These are phyloP conservation scores for Myripristis murdjan DNA, from an alignment of 2,797 vertebrate genomes.

Conservation along the genomic window DNA sequence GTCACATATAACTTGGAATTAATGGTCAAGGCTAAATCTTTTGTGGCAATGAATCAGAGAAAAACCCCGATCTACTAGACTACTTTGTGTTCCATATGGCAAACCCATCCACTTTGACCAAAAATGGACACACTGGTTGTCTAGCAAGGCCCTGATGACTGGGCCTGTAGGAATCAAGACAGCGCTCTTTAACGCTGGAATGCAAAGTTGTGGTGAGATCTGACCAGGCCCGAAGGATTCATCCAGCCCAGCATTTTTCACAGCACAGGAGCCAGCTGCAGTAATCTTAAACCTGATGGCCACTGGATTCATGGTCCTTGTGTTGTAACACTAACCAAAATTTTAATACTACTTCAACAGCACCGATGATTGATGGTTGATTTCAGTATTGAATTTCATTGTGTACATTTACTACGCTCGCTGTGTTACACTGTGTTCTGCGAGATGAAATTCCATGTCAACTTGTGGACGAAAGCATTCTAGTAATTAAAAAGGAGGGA, in stretches of 20 bases:
- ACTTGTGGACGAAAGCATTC: too few species aligned
- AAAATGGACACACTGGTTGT: conserved; percentile 44
- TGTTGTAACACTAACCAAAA: too few species aligned
- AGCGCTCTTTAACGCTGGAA: conserved; percentile 53
- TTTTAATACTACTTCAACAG: too few species aligned
- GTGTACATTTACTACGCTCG: too few species aligned
- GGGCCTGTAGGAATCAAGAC: conserved; percentile 46
- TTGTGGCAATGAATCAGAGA: background rate
- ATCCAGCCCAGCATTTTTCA: conserved; percentile 43
- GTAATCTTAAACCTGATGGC: conserved; percentile 33
- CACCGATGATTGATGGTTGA: too few species aligned
- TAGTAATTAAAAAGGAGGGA: too few species aligned
- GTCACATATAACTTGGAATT: background rate
- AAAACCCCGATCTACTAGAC: background rate
- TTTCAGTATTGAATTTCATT: too few species aligned
- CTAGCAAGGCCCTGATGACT: conserved; percentile 18
- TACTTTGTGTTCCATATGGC: conserved; percentile 17
- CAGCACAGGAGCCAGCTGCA: conserved; percentile 36
- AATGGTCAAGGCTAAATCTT: background rate
- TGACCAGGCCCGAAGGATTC: conserved; percentile 52
- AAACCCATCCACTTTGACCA: conserved; percentile 21
- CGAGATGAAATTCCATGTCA: too few species aligned
- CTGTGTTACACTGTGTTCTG: too few species aligned
- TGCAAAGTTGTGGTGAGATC: conserved; percentile 64
- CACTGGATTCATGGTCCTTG: too few species aligned